Percentiles rank a stretch among this genome's conserved stretches.
These are phyloP conservation scores for Prunella himalayana DNA, from an alignment of 2,113 vertebrate species.

Conservation along the genomic window DNA sequence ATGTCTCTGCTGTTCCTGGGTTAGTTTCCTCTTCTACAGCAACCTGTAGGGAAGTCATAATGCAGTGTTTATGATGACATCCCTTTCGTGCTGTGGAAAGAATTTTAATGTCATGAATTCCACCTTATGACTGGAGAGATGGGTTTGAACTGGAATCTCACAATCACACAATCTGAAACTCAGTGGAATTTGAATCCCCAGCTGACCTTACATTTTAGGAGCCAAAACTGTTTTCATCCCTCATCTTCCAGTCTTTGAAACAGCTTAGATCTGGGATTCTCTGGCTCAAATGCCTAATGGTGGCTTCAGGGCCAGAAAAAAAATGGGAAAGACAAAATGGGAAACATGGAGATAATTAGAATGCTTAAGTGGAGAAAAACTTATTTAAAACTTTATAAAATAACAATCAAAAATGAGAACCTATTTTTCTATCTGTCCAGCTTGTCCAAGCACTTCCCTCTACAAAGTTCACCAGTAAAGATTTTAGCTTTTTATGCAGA, in stretches of 20 bases:
- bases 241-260: constrained; percentile 19
- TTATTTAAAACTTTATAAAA: not conserved
- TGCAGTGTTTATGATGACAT: constrained; percentile 36
- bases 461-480: not conserved
- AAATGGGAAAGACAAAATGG: not conserved
- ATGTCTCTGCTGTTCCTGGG: constrained; percentile 18
- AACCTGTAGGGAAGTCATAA: constrained; percentile 42
- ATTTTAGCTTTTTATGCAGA: not conserved
- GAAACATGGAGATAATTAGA: not conserved
- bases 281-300: not conserved
- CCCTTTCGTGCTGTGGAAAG: constrained; percentile 35
- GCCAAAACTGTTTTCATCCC: constrained; percentile 34
- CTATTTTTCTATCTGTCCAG: not conserved
- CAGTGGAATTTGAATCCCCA: constrained; percentile 43
- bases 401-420: not conserved
- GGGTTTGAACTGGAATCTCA: constrained; percentile 32
- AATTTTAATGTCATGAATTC: constrained; percentile 49
- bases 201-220: constrained; percentile 24
- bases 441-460: not conserved
- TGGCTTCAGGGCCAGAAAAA: constrained; percentile 1
- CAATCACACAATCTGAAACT: not conserved
- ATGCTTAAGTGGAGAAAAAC: not conserved
- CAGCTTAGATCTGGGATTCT: not conserved
- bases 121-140: constrained; percentile 23
- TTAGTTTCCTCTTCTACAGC: constrained; percentile 19